Evolutionary conservation across 2,797 vertebrate species (phyloP), one percentile per base, ranked within the genome.

Genomic region (Anabas testudineus): DNA sequence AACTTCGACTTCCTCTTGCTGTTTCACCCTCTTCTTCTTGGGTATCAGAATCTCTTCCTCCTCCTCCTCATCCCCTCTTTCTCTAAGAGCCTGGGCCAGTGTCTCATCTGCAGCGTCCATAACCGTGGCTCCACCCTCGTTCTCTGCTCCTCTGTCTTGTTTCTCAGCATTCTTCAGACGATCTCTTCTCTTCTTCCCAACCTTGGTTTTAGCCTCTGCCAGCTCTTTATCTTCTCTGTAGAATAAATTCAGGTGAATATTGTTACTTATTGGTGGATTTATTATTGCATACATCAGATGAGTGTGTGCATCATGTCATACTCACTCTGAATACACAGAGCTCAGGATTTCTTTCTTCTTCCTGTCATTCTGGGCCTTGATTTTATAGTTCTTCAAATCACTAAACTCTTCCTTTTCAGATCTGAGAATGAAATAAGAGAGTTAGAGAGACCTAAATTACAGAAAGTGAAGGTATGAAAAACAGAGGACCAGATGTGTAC

Each of bases 401-500:
- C 90, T 85, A 18, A 80, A 55, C 69, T 98, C 97, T 52, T 97
- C 95, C 47, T 88, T 95, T 46, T 97, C 95, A 0, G 96, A 94
- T 78, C 96, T 97, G 84, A 16, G 6, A 51, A 24, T 1, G 26
- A 32, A 52, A 67, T 2, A 39, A 0, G 7, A 24, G 15, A 0
- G 21, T 0, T 7, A n/a, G 43, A 13, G 5, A 0, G 45, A n/a
- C n/a, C 4, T 5, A 10, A 30, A 30, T 30, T 7, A 30, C 30
- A 30, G 4, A 4, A 34, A 28, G 28, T 28, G 28, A 28, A 34
- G 32, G 5, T 34, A 10, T 34, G 8, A 4, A 7, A 28, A 28
- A 41, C 39, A 18, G 39, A 41, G 15, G 14, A 4, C 14, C 6
- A 2, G 15, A 18, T 0, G 5, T 0, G 0, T 92, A 97, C 97